Evolutionary conservation across 2,797 vertebrate genomes (phyloP), one percentile per base, ranked within the genome.

Genomic region (Pseudocheirus occidentalis): DNA sequence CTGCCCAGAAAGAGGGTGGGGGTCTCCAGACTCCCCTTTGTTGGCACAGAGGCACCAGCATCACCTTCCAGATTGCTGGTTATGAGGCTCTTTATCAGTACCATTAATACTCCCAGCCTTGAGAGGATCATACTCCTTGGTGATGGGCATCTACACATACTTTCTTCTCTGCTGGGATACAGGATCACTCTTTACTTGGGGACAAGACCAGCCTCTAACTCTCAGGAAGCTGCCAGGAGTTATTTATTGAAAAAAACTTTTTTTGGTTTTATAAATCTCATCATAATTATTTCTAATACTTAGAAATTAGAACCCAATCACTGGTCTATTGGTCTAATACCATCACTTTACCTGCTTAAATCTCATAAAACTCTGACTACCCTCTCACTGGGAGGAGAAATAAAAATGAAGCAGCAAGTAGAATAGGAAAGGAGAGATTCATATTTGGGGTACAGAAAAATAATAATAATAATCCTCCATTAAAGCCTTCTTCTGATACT

Each of bases 21-120:
- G 92, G 95, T 99, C 99, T 56, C 99, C 99, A 0, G 97, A 97
- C 0, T 99, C 99, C 0, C 99, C 99, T 98, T 99, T 99, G 98
- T 99, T 99, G 96, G 99, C 1, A 98, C 92, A 0, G 99, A 99
- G 0, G 99, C 13, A 99, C 99, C 90, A 98, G 55, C 99, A 99
- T 99, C 0, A 99, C 99, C 98, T 99, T 98, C 99, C 99, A 99
- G 1, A 99, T 98, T 0, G 99, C 99, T 99, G 99, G 97, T 99
- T 99, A 0, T 99, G 99, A 0, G 99, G 99, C 94, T 99, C 99
- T 95, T 99, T 98, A 0, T 99, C 99, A 0, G 99, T 99, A 50
- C 99, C 99, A 50, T 99, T 99, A 5, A 99, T 99, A 98, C 99
- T 99, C 56, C 99, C 99, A 0, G 99, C 99, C 98, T 99, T 99